These are phyloP conservation scores for Geococcyx californianus DNA, from an alignment of 2,113 vertebrate species.

Conservation along the genomic window DNA sequence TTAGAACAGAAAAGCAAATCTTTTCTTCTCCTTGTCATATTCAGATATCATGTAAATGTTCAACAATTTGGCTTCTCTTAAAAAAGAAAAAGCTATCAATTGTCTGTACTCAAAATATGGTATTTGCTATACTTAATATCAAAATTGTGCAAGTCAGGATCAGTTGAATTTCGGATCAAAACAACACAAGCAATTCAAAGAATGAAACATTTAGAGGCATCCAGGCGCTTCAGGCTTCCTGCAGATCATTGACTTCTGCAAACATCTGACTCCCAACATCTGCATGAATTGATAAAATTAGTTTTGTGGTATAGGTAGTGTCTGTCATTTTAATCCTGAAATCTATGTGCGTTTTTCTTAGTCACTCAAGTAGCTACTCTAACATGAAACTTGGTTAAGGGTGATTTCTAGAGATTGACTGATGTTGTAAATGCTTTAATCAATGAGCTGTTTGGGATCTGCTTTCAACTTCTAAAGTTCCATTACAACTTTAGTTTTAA, in stretches of 20 bases:
- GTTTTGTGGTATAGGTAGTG: background rate
- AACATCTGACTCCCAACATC: background rate
- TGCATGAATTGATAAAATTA: background rate
- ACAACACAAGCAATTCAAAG: background rate
- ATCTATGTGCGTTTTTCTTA: background rate
- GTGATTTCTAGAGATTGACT: background rate
- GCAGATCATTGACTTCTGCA: background rate
- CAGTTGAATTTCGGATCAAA: background rate
- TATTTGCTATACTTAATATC: background rate
- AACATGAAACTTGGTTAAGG: background rate
- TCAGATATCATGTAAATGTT: background rate
- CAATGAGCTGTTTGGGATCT: background rate
- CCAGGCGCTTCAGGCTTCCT: background rate
- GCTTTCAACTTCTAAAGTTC: background rate
- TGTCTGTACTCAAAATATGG: background rate
- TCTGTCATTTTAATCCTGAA: background rate
- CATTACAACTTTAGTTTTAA: background rate
- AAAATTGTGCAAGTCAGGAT: background rate
- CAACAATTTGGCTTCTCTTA: background rate
- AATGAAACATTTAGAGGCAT: background rate
- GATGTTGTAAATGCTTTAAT: background rate
- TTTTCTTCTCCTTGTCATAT: background rate
- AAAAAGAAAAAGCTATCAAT: background rate
- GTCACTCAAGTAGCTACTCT: background rate
- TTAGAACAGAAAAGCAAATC: background rate